A percentile compares a stretch with the other conserved stretches of the same genome.
Evolutionary conservation across 1,140 invertebrate species (phyloP).

Genomic region (Lucilia sericata): DNA sequence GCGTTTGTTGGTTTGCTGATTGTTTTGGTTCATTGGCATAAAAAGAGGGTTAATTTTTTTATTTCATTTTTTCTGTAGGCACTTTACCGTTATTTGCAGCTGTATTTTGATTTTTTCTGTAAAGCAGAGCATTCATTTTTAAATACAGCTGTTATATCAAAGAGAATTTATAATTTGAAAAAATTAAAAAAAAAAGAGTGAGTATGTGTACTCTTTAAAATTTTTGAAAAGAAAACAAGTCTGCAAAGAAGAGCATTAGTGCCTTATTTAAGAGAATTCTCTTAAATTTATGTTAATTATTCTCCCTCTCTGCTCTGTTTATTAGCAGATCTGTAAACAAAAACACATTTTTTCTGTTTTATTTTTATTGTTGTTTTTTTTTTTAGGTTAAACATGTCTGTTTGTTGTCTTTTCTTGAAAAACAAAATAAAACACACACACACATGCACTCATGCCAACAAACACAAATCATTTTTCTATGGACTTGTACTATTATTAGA

Average conservation of each 20-base stretch:
- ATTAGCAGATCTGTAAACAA: no score
- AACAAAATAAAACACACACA: background rate
- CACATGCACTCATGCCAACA: background rate
- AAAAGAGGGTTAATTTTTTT: slow-evolving; percentile 18
- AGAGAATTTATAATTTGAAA: background rate
- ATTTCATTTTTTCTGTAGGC: background rate
- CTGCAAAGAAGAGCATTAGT: background rate
- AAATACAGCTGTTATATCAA: background rate
- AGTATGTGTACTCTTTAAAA: no score
- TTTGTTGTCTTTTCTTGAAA: background rate
- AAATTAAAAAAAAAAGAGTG: no score
- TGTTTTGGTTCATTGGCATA: slow-evolving; percentile 36
- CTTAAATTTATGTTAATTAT: no score
- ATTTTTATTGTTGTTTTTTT: background rate
- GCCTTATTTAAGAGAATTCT: no score
- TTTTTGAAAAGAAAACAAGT: no score
- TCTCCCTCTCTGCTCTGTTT: no score
- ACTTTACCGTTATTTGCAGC: background rate
- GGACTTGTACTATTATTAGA: background rate
- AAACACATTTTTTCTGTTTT: no score
- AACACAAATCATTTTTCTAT: no score
- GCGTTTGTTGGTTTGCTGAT: background rate
- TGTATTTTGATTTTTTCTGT: background rate
- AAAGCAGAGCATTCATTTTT: background rate
- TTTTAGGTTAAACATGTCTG: background rate